Base-by-base conservation (phyloP, 2,888 invertebrate genomes). In the Oxystoma pomonae region DNA sequence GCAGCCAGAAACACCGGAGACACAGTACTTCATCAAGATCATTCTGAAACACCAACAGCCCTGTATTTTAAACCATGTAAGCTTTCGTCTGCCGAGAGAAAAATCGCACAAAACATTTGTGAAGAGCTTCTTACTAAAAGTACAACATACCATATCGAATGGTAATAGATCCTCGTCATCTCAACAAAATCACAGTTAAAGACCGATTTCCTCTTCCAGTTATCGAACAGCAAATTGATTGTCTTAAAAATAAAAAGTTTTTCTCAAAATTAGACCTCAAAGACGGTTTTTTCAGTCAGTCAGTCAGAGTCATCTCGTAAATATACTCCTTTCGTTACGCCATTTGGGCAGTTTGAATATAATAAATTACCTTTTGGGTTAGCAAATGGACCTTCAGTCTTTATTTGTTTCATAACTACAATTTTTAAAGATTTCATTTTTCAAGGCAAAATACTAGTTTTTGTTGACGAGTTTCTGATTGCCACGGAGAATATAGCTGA, bases 271-370 rank as follows among this genome's bases (percentile, higher is more conserved):
- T 76, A 18, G 75, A 76, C 65, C 63, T 76, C 16, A 70, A 69
- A 57, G 70, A 70, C 65, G 74, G 69, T 1, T 76, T 74, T 57
- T 67, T 74, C 58, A 74, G 52, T 67, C 75, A 16, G 55, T 55
- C n/a, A 49, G 76, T 18, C 62, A 71, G 62, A n/a, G n/a, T 61
- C 68, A 9, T 73, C 72, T 2, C 62, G 68, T 1, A 67, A 73
- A 63, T 71, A 72, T 50, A 76, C 74, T 1, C 69, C 74, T 1
- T 77, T 77, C 66, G 64, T 72, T 2, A 73, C 72, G 0, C 71
- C 69, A 16, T 60, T 68, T 20, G 73, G 74, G 0, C 74, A 75
- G 56, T 75, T 58, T 61, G 73, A 75, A 66, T 76, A 68, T 66
- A 20, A 65, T 16, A 66, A 66, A 61, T 73, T 74, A 71, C 74